These are phyloP conservation scores for Orientallactaga sibirica DNA, from an alignment of 2,797 vertebrate species.

Conservation along the genomic window DNA sequence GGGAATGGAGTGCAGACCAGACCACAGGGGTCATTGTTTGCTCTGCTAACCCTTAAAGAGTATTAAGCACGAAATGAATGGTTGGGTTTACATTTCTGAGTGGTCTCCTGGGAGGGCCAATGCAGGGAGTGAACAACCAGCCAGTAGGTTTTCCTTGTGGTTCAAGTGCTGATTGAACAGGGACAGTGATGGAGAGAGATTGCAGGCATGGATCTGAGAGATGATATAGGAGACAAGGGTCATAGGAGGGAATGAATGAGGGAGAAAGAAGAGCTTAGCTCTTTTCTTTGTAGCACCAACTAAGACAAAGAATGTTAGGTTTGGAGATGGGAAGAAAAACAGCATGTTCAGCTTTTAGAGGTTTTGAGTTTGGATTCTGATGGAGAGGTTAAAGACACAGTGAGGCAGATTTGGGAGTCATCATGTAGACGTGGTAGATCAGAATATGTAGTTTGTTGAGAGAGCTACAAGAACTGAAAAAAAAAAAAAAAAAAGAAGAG, in stretches of 20 bases:
- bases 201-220: background rate
- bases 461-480: too few relatives aligned
- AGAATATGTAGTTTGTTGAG: background rate
- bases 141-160: accelerated
- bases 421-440: background rate
- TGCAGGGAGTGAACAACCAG: background rate
- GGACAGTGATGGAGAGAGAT: too few relatives aligned
- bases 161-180: background rate
- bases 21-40: background rate
- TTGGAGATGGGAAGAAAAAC: background rate
- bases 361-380: background rate
- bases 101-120: background rate
- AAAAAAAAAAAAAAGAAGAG: background rate
- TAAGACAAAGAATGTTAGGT: background rate
- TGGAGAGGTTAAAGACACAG: background rate
- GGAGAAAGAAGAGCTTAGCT: background rate
- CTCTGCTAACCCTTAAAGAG: background rate
- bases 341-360: background rate
- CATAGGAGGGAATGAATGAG: background rate
- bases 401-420: background rate
- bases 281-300: background rate
- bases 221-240: background rate
- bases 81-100: background rate
- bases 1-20: background rate
- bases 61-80: background rate